Conservation (phyloP, 2,797 vertebrate species). For the Falco novaeseelandiae region DNA sequence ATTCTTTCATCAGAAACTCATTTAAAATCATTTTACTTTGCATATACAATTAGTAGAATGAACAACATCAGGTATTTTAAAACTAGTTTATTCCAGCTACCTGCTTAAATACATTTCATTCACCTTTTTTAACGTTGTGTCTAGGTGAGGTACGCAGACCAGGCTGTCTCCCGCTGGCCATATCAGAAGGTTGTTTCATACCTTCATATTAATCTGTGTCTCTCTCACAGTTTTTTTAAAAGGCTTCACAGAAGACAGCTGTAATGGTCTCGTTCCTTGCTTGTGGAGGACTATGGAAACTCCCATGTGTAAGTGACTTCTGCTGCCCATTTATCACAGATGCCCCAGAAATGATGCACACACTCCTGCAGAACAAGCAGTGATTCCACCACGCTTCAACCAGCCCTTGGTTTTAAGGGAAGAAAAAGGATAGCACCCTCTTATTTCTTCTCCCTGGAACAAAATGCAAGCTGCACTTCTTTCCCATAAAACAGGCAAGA, state of each 20-base stretch:
- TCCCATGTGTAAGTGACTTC: neutral
- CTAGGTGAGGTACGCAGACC: neutral
- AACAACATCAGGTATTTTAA: neutral
- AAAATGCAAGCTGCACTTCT: neutral
- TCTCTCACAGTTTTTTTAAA: neutral
- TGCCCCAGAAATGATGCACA: neutral
- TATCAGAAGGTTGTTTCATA: neutral
- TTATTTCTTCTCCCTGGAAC: neutral
- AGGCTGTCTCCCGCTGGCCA: neutral
- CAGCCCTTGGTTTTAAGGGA: neutral
- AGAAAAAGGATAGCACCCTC: neutral
- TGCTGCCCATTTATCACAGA: neutral
- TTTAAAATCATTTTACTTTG: neutral
- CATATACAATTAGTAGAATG: neutral
- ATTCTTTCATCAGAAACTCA: neutral
- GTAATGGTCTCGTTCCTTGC: neutral
- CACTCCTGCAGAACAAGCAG: rapidly evolving
- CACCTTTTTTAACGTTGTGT: neutral
- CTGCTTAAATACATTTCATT: neutral
- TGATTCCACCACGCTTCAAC: neutral
- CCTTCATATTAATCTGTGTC: neutral
- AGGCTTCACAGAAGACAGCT: neutral
- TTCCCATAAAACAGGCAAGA: neutral
- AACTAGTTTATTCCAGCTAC: neutral
- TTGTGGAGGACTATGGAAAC: neutral